These are phyloP conservation scores for Heliconius aoede DNA, from an alignment of 2,888 invertebrate genomes.

Conservation along the genomic window DNA sequence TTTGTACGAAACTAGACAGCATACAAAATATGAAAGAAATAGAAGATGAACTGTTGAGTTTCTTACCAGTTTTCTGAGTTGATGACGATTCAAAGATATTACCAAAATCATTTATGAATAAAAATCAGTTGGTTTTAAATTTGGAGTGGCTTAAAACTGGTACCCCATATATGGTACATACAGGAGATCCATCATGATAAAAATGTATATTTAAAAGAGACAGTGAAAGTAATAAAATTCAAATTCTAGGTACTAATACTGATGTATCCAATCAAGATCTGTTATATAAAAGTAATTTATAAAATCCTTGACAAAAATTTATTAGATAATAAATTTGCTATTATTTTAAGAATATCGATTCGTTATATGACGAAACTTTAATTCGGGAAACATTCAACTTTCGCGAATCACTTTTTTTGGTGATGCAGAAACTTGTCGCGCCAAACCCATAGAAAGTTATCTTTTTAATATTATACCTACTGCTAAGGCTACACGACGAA, in stretches of 20 bases:
- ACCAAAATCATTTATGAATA: background rate
- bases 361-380: slow-evolving; percentile 34
- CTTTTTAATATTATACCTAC: slow-evolving; percentile 20
- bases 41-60: too few relatives aligned
- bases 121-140: background rate
- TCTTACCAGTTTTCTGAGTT: too few relatives aligned
- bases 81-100: too few relatives aligned
- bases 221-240: slow-evolving; percentile 3
- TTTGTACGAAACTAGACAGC: too few relatives aligned
- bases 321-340: slow-evolving; percentile 7
- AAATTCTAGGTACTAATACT: background rate
- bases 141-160: background rate
- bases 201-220: background rate
- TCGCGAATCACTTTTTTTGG: slow-evolving; percentile 35
- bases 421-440: slow-evolving; percentile 31
- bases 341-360: slow-evolving; percentile 8
- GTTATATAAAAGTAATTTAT: background rate
- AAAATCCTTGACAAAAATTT: background rate
- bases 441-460: slow-evolving; percentile 35
- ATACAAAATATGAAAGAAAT: too few relatives aligned
- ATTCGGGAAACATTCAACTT: slow-evolving; percentile 36
- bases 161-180: background rate
- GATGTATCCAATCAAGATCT: background rate
- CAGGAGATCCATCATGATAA: background rate
- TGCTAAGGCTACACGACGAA: background rate